A percentile compares a stretch with the other conserved stretches of the same genome.
phyloP scores from a whole-genome alignment of 2,113 vertebrate species.

The Apodemus sylvaticus region DNA sequence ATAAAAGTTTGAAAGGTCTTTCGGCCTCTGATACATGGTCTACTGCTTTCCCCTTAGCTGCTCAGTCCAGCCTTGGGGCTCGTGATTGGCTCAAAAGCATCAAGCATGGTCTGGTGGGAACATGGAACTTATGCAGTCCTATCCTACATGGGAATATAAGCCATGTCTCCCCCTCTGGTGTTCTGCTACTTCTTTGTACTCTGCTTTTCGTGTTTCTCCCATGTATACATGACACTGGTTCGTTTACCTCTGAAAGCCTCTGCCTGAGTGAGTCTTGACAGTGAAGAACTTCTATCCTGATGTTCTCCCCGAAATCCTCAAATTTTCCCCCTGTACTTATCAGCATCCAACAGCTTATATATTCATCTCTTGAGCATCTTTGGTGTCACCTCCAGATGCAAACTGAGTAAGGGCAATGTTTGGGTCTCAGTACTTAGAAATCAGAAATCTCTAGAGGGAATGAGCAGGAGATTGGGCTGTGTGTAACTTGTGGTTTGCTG shows the following conservation, averaged over 20 bases:
- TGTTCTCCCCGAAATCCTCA: neutral
- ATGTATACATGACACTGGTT: neutral
- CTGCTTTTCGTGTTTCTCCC: neutral
- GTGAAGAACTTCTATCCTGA: neutral
- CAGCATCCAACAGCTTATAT: neutral
- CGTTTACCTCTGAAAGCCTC: neutral
- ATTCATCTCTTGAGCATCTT: neutral
- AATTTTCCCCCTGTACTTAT: neutral
- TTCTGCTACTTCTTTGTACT: conserved; percentile 65
- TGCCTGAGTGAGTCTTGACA: neutral
- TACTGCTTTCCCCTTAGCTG: neutral
- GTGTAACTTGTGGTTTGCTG: neutral
- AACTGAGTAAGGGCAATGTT: neutral
- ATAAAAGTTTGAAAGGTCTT: neutral
- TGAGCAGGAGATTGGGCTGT: neutral
- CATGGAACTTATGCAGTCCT: neutral
- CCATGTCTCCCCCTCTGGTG: conserved; percentile 50
- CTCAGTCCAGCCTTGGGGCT: neutral
- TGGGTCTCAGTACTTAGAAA: neutral
- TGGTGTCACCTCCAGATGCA: neutral
- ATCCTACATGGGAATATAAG: neutral
- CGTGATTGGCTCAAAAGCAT: neutral
- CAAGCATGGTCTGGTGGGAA: neutral
- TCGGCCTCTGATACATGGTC: neutral
- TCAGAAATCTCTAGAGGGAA: neutral